Base-by-base conservation (phyloP, 2,888 invertebrate species). In the Sialis fuliginosa region DNA sequence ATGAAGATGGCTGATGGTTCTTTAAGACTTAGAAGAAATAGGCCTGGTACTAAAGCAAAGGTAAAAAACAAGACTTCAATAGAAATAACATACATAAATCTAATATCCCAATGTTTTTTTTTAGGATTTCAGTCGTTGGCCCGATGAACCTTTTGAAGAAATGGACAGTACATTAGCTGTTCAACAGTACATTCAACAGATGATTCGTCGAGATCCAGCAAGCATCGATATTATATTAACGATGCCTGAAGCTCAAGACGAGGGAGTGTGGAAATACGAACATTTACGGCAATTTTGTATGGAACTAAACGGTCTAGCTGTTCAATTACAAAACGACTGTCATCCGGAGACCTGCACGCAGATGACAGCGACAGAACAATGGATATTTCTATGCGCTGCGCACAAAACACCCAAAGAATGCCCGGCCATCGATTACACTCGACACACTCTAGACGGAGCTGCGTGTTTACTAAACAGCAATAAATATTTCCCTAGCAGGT, bases 361-460 rank as follows among this genome's bases (percentile, higher is more conserved):
- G 69, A 99, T 98, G 98, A 98, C 97, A 41, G 98, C 98, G 33
- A 98, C 98, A 32, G 97, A 98, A 67, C 97, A 98, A 62, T 99
- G 98, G 98, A 98, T 99, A 66, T 98, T 98, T 67, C 71, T 99
- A 46, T 98, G 98, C 73, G 98, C 98, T 49, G 97, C 98, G 39
- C 98, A 98, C 65, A 98, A 98, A 74, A 97, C 97, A 52, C 98
- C 98, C 39, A 98, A 98, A 67, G 98, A 98, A 76, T 98, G 98
- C 67, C 92, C 97, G 48, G 98, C 98, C 46, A 98, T 99, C 63
- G 97, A 98, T 68, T 98, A 98, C 61, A 98, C 97, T 2, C 75
- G 98, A 56, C 98, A 98, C 63, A 98, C 98, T 40, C 71, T 98
- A 52, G 98, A 99, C 68, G 97, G 98, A 33, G 98, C 98, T 52